Percentiles rank a stretch among this genome's conserved stretches.
Evolutionary conservation across 1,140 invertebrate species (phyloP).

Genomic region (Orchesella cincta): DNA sequence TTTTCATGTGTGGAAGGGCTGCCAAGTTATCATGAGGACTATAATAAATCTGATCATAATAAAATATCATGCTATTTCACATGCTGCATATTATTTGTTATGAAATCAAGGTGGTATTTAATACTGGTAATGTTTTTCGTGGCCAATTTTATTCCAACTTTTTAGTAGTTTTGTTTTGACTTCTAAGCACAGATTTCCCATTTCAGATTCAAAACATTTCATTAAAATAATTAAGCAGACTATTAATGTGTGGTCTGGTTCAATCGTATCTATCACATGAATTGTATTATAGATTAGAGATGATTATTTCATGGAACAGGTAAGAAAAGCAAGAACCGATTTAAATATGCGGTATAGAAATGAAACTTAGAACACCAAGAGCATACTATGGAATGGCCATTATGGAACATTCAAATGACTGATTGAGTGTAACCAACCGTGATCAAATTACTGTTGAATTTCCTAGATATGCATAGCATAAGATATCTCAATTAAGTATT

Average conservation of each 20-base stretch:
- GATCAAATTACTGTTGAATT: too few species aligned
- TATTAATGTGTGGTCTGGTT: background rate
- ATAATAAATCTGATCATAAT: too few species aligned
- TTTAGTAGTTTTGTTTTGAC: background rate
- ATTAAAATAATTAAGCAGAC: background rate
- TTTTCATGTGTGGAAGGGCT: too few species aligned
- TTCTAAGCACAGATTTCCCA: background rate
- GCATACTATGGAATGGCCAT: background rate
- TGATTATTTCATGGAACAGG: background rate
- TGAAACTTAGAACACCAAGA: background rate
- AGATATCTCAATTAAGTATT: too few species aligned
- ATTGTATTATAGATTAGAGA: background rate
- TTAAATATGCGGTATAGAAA: background rate
- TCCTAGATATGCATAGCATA: too few species aligned
- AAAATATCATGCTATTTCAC: too few species aligned
- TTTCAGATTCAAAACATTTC: background rate
- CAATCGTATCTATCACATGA: background rate
- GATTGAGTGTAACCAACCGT: too few species aligned
- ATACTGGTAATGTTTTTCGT: too few species aligned
- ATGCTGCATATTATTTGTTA: too few species aligned
- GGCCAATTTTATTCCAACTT: background rate
- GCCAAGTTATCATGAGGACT: too few species aligned
- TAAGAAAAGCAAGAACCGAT: constrained; percentile 14
- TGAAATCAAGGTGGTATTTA: too few species aligned
- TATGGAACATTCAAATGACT: background rate